phyloP scores from a whole-genome alignment of 2,797 vertebrate species.

The Trichosurus vulpecula region DNA sequence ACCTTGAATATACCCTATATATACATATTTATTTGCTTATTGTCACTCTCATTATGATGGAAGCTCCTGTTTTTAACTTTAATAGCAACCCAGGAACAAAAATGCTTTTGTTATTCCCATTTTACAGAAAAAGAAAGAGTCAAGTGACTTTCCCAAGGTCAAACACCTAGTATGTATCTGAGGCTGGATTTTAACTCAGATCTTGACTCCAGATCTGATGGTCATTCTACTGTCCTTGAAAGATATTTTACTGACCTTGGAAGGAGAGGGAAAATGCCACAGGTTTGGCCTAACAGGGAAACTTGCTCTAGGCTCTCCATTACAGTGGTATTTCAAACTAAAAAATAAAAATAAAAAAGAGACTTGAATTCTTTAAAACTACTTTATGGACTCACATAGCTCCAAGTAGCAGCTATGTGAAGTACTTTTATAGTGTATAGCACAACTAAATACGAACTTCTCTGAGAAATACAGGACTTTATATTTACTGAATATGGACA shows the following conservation, averaged over 20 bases:
- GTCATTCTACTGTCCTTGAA: not conserved
- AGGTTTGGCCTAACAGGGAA: not conserved
- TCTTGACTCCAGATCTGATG: not conserved
- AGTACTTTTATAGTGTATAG: not conserved
- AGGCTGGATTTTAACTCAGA: not conserved
- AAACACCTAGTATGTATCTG: not conserved
- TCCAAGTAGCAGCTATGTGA: not conserved
- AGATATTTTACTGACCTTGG: not conserved
- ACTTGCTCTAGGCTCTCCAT: not conserved
- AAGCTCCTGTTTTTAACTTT: not conserved
- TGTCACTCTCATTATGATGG: not conserved
- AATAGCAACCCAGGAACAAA: too few relatives aligned
- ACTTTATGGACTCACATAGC: not conserved
- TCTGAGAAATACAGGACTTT: not conserved
- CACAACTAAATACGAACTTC: not conserved
- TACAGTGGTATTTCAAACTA: not conserved
- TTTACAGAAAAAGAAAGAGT: not conserved
- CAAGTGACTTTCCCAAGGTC: not conserved
- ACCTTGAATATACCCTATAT: not conserved
- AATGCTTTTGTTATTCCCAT: too few relatives aligned
- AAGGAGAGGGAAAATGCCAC: not conserved
- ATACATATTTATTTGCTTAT: not conserved
- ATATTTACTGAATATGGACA: not conserved
- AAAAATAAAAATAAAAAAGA: not conserved
- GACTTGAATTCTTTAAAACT: not conserved